Evolutionary conservation across 2,113 vertebrate species (phyloP).

Genomic region (Xenopus borealis): DNA sequence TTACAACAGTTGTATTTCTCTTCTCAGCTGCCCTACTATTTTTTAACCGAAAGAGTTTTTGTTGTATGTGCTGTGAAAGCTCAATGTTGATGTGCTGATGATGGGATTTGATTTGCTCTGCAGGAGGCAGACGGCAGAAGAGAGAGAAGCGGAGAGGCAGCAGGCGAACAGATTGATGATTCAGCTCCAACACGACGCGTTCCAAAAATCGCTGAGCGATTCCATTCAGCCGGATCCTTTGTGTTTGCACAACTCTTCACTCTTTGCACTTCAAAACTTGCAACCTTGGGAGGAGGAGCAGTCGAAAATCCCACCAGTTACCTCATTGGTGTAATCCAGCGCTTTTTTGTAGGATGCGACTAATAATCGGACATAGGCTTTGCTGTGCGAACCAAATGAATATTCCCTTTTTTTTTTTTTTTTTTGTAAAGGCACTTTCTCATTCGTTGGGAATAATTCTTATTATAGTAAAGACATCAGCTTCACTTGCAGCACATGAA

Average conservation of each 20-base stretch:
- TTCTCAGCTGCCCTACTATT: too few relatives aligned
- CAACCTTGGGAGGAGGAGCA: conserved; percentile 83
- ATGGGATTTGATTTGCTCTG: not conserved
- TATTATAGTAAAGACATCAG: too few relatives aligned
- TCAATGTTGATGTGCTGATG: too few relatives aligned
- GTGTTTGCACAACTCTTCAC: conserved; percentile 86
- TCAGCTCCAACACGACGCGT: conserved; percentile 84
- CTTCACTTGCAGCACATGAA: too few relatives aligned
- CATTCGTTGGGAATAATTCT: too few relatives aligned
- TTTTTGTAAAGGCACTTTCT: too few relatives aligned
- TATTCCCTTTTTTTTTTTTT: too few relatives aligned
- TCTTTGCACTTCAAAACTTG: conserved; percentile 84
- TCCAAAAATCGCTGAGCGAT: conserved; percentile 83
- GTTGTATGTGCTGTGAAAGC: too few relatives aligned
- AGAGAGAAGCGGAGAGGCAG: conserved; percentile 84
- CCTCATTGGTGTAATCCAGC: conserved; percentile 71
- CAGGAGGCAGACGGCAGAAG: conserved; percentile 86
- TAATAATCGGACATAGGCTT: too few relatives aligned
- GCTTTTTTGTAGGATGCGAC: not conserved
- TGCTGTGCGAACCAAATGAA: too few relatives aligned
- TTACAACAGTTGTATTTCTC: too few relatives aligned
- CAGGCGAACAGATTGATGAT: conserved; percentile 87
- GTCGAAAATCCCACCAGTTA: conserved; percentile 73
- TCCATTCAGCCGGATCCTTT: conserved; percentile 81
- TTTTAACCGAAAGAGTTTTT: too few relatives aligned